Conservation (phyloP, 2,888 invertebrate species). For the Hirudinaria manillensis region DNA sequence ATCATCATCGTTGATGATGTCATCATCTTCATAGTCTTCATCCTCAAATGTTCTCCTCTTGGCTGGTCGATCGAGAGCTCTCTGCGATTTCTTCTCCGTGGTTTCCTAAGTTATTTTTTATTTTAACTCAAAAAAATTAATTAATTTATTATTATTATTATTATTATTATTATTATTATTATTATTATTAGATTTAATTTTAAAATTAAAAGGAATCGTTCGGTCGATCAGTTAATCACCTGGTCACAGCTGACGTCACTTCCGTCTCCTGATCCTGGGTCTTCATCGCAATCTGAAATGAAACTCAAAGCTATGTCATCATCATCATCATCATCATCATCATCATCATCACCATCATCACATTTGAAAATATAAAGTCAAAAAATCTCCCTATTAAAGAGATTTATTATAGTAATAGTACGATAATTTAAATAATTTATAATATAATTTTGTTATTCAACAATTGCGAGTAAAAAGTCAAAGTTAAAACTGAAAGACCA, state of each 20-base stretch:
- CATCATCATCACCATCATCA: slow-evolving; percentile 23
- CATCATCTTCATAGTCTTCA: slow-evolving; percentile 1
- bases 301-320: not conserved
- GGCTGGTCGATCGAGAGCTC: not conserved
- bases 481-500: not conserved
- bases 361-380: not conserved
- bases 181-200: not conserved
- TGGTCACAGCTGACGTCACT: slow-evolving; percentile 33
- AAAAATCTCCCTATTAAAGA: too few relatives aligned
- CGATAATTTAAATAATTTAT: too few relatives aligned
- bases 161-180: slow-evolving; percentile 6
- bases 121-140: not conserved
- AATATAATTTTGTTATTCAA: too few relatives aligned
- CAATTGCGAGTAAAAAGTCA: too few relatives aligned
- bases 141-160: not conserved
- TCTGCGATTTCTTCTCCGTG: not conserved
- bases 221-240: too few relatives aligned
- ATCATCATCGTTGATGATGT: slow-evolving; percentile 17
- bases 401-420: too few relatives aligned
- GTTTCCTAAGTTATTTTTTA: not conserved
- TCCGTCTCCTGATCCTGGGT: slow-evolving; percentile 32
- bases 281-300: slow-evolving; percentile 19
- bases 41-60: slow-evolving; percentile 11
- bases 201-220: not conserved
- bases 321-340: slow-evolving; percentile 25